Conservation (phyloP, 2,888 invertebrate species). For the Oscheius sp. region DNA sequence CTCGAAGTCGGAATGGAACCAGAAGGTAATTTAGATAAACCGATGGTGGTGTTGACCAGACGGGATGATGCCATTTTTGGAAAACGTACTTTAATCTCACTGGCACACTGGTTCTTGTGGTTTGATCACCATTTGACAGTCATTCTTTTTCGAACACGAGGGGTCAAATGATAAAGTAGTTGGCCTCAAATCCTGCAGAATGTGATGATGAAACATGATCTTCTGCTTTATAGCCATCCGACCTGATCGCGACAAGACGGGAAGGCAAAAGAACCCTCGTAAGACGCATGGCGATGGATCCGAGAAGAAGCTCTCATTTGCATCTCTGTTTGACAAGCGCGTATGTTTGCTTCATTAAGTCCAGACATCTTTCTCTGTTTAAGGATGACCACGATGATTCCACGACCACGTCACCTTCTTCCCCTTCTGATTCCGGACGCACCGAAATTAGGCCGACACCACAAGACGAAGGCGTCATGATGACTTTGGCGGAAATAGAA, state of each 20-base stretch:
- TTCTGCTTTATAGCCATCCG: slow-evolving; percentile 63
- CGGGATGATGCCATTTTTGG: not conserved
- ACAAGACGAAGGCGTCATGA: slow-evolving; percentile 54
- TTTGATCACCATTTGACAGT: slow-evolving; percentile 18
- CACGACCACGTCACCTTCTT: slow-evolving; percentile 41
- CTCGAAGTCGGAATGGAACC: slow-evolving; percentile 72
- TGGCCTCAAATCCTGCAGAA: slow-evolving; percentile 7
- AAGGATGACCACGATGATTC: slow-evolving; percentile 46
- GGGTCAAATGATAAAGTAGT: slow-evolving; percentile 4
- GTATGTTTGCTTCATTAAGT: slow-evolving; percentile 7
- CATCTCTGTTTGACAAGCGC: slow-evolving; percentile 11
- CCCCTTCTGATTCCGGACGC: slow-evolving; percentile 41
- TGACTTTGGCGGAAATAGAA: slow-evolving; percentile 67
- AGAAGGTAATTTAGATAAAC: slow-evolving; percentile 53
- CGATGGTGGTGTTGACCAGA: not conserved
- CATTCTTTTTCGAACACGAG: slow-evolving; percentile 4
- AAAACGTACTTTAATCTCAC: slow-evolving; percentile 11
- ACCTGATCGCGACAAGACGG: slow-evolving; percentile 72
- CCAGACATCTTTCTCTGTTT: not conserved
- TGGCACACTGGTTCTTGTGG: slow-evolving; percentile 18
- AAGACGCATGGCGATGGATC: slow-evolving; percentile 29
- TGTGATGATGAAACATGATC: slow-evolving; percentile 18
- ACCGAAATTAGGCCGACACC: slow-evolving; percentile 37
- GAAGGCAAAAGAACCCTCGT: slow-evolving; percentile 71
- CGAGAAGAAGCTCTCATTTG: slow-evolving; percentile 9